phyloP scores from a whole-genome alignment of 2,113 vertebrate genomes.

The Ivindomyrus marchei region DNA sequence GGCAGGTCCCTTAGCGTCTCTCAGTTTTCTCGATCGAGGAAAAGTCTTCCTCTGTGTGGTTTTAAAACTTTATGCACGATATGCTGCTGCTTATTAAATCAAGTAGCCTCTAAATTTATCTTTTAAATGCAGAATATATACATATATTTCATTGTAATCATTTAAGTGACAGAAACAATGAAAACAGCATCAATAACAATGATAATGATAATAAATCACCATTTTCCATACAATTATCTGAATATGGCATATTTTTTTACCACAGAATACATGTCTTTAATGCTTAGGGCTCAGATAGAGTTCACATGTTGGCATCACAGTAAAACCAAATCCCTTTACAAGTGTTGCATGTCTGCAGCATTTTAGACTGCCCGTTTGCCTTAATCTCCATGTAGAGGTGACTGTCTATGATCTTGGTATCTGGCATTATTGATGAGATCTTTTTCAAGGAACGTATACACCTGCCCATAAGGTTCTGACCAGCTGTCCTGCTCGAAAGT shows the following conservation, averaged over 20 bases:
- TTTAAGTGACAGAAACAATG: not conserved
- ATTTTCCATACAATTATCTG: not conserved
- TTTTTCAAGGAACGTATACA: conserved; percentile 55
- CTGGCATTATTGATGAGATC: not conserved
- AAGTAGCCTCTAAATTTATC: not conserved
- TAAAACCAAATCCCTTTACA: not conserved
- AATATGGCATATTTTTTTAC: not conserved
- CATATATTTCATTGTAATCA: too few relatives aligned
- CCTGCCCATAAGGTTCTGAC: conserved; percentile 54
- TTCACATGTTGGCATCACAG: not conserved
- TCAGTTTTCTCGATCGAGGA: not conserved
- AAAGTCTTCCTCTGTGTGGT: not conserved
- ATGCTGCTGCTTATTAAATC: not conserved
- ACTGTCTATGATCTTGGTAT: not conserved
- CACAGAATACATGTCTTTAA: not conserved
- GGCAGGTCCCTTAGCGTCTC: not conserved
- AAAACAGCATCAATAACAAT: not conserved
- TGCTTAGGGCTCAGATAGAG: not conserved
- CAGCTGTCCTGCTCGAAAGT: conserved; percentile 62
- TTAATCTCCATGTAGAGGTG: not conserved
- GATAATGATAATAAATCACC: not conserved
- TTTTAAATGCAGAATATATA: not conserved
- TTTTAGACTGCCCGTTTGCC: not conserved
- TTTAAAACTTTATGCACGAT: not conserved
- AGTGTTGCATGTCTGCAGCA: not conserved